phyloP scores from a whole-genome alignment of 2,113 vertebrate genomes.

The Jaculus jaculus region DNA sequence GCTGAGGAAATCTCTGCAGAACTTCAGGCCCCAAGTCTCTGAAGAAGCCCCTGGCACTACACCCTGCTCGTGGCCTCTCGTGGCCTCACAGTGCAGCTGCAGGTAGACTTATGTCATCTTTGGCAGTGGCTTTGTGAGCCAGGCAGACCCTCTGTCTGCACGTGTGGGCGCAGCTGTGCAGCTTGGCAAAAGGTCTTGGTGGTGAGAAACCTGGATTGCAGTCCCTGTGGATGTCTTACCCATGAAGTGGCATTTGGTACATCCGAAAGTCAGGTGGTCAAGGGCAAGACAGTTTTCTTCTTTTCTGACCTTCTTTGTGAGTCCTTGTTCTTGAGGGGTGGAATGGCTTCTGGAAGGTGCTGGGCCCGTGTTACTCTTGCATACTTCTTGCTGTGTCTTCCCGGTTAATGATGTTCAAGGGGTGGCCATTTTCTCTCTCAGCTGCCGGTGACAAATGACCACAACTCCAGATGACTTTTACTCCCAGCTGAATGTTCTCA shows the following conservation, averaged over 20 bases:
- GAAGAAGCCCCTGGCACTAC: not conserved
- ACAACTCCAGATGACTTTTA: no score
- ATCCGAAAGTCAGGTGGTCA: not conserved
- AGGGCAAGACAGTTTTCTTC: not conserved
- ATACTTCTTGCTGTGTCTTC: not conserved
- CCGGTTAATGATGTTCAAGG: accelerated
- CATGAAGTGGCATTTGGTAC: not conserved
- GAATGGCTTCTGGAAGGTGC: accelerated
- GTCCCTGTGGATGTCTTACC: not conserved
- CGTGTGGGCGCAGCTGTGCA: accelerated
- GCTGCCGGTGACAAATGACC: not conserved
- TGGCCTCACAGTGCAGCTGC: no score
- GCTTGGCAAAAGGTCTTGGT: not conserved
- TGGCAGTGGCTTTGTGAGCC: not conserved
- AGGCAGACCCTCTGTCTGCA: not conserved
- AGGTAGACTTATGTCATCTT: accelerated
- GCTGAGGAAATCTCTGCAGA: not conserved
- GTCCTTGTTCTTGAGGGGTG: not conserved
- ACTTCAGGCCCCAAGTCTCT: no score
- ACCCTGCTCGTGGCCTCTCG: no score
- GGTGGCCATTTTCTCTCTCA: not conserved
- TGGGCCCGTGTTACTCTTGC: no score
- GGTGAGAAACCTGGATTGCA: not conserved
- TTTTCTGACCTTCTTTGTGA: not conserved
- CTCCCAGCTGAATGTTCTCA: accelerated